These are phyloP conservation scores for Carassius carassius DNA, from an alignment of 2,113 vertebrate genomes.

Conservation along the genomic window DNA sequence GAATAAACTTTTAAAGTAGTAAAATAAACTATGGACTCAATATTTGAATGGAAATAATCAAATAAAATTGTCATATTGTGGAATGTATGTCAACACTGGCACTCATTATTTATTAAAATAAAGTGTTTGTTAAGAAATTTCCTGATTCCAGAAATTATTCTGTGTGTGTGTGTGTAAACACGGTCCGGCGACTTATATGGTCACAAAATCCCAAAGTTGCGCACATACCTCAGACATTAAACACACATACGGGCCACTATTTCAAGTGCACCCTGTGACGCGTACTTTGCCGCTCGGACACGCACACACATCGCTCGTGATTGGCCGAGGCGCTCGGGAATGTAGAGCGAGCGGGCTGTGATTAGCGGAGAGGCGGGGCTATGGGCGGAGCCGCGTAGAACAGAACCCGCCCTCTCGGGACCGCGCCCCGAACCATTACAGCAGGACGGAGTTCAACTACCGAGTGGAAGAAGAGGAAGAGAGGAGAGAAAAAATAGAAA, in stretches of 20 bases:
- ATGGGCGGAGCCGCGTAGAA: conserved; percentile 11
- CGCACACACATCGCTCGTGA: conserved; percentile 15
- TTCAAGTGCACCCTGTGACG: conserved; percentile 65
- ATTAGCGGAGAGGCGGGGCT: conserved; percentile 38
- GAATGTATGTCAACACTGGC: background rate
- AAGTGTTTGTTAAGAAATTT: background rate
- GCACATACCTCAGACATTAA: conserved; percentile 79
- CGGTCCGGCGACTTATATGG: conserved; percentile 79
- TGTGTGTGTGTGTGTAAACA: conserved; percentile 46
- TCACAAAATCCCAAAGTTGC: conserved; percentile 74
- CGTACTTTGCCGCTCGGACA: background rate
- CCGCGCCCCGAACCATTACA: conserved; percentile 72
- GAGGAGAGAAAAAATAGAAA: conserved; percentile 47
- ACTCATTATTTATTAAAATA: background rate
- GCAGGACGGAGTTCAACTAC: conserved; percentile 57
- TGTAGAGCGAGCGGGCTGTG: background rate
- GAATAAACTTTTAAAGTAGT: background rate
- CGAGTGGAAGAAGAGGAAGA: conserved; percentile 39
- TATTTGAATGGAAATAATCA: background rate
- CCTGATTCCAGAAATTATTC: conserved; percentile 47
- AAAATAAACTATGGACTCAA: background rate
- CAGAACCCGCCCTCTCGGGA: conserved; percentile 61
- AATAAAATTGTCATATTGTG: background rate
- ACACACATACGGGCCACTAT: conserved; percentile 68
- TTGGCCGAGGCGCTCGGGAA: conserved; percentile 58